phyloP scores from a whole-genome alignment of 2,113 vertebrate species.

The Burhinus bistriatus region DNA sequence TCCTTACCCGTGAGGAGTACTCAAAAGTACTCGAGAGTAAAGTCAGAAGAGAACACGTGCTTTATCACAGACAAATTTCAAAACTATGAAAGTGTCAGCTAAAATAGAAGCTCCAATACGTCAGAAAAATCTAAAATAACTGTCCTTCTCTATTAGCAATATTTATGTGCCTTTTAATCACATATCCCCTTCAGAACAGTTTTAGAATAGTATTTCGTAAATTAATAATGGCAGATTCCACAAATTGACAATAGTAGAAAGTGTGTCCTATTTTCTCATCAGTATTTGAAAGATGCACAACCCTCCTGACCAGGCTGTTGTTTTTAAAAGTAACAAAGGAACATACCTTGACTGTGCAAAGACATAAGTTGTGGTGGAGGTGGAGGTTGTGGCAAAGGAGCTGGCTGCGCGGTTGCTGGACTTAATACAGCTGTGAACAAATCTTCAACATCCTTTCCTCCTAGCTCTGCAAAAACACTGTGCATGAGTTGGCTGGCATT shows the following conservation, averaged over 20 bases:
- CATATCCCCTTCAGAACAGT: not conserved
- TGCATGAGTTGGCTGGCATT: not conserved
- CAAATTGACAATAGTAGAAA: not conserved
- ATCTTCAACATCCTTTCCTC: constrained; percentile 96
- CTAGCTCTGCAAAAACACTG: constrained; percentile 79
- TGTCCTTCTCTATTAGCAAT: not conserved
- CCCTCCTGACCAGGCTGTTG: not conserved
- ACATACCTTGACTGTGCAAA: constrained; percentile 80
- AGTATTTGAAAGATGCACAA: not conserved
- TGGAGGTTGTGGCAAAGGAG: constrained; percentile 81
- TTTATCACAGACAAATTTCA: not conserved
- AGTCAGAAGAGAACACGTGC: not conserved
- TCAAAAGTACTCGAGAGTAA: not conserved
- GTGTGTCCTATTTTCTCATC: not conserved
- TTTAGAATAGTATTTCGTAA: not conserved
- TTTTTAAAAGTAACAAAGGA: not conserved
- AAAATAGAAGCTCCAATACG: not conserved
- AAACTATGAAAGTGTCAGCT: not conserved
- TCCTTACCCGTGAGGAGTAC: not conserved
- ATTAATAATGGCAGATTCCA: not conserved
- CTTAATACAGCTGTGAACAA: constrained; percentile 94
- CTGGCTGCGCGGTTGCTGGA: constrained; percentile 80
- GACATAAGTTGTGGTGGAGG: constrained; percentile 78
- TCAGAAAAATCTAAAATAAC: not conserved
- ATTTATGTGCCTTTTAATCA: not conserved